Conservation (phyloP, 2,797 vertebrate genomes). For the Pseudotriccus pelzelni region DNA sequence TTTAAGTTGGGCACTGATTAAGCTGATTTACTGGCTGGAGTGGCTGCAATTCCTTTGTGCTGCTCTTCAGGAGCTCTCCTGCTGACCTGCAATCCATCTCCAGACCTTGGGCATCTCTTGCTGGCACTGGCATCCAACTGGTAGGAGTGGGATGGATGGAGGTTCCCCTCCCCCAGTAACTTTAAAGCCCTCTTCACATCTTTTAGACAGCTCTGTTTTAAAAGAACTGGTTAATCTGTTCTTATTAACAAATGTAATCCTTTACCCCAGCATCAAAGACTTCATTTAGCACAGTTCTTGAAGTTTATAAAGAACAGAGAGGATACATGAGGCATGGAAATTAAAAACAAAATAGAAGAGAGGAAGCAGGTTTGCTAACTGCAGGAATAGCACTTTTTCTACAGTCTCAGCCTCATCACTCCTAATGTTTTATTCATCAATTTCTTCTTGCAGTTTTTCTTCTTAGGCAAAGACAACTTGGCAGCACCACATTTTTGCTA, state of each 20-base stretch:
- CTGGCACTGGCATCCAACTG: not conserved
- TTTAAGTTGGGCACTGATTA: not conserved
- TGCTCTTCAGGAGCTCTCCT: not conserved
- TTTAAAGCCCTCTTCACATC: not conserved
- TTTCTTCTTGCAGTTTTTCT: not conserved
- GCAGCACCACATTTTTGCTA: not conserved
- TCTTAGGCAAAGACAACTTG: not conserved
- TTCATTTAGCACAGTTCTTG: conserved; percentile 29
- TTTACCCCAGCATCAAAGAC: not conserved
- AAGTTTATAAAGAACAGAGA: conserved; percentile 28
- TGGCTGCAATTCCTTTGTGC: not conserved
- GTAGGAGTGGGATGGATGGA: not conserved
- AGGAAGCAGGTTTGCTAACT: conserved; percentile 7
- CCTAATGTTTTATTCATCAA: conserved; percentile 45
- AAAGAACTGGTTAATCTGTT: not conserved
- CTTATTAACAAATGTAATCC: not conserved
- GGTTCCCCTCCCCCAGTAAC: not conserved
- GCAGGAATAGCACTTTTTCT: conserved; percentile 21
- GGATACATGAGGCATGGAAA: conserved; percentile 7
- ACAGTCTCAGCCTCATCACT: not conserved
- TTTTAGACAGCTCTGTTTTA: not conserved
- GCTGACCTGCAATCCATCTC: not conserved
- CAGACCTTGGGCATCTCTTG: not conserved
- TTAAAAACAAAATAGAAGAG: conserved; percentile 13
- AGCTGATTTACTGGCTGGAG: not conserved